Percentiles rank a stretch among this genome's conserved stretches.
Evolutionary conservation across 2,113 vertebrate species (phyloP).

Genomic region (Malurus elegans): DNA sequence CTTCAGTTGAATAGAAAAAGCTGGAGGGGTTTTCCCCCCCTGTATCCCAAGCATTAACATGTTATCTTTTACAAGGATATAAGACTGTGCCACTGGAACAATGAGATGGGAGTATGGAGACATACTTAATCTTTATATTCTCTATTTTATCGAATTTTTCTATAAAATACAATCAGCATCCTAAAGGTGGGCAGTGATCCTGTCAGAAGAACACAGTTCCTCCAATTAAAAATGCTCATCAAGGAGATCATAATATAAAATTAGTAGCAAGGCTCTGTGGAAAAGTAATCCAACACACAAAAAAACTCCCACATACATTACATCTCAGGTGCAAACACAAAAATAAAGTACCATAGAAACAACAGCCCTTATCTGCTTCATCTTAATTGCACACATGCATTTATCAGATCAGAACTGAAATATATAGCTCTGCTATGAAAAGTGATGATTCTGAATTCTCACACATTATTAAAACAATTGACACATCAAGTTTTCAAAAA

Average conservation of each 20-base stretch:
- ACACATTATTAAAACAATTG: not conserved
- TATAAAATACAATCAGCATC: not conserved
- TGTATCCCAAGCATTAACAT: not conserved
- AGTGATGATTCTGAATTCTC: not conserved
- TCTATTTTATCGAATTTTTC: not conserved
- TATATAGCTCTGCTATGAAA: not conserved
- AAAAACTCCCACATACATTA: not conserved
- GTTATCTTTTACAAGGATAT: not conserved
- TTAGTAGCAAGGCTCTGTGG: not conserved
- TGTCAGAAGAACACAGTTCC: not conserved
- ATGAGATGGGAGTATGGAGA: not conserved
- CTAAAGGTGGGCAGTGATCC: not conserved
- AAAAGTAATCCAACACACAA: not conserved
- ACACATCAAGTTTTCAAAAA: not conserved
- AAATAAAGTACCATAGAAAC: not conserved
- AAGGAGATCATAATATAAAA: not conserved
- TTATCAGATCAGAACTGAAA: not conserved
- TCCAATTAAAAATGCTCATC: not conserved
- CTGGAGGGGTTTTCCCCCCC: accelerated
- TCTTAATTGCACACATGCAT: not conserved
- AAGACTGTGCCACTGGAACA: not conserved
- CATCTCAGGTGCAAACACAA: not conserved
- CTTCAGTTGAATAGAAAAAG: not conserved
- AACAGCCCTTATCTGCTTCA: not conserved
- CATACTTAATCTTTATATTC: not conserved